phyloP scores from a whole-genome alignment of 2,113 vertebrate genomes.

The Aramus guarauna region DNA sequence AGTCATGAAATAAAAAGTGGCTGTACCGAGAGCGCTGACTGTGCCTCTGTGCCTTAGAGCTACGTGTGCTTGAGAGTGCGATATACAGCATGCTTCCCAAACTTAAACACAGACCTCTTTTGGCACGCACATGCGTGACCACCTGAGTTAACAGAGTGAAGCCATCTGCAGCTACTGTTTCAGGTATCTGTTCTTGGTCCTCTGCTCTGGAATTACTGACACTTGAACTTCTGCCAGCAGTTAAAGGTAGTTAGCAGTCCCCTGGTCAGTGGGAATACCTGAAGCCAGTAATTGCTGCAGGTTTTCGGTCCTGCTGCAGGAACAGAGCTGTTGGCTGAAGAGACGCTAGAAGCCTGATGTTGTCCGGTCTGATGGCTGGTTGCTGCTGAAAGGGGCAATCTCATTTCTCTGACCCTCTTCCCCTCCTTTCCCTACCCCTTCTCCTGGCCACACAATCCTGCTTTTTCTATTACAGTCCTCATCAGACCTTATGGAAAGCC shows the following conservation, averaged over 20 bases:
- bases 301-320: not conserved
- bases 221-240: not conserved
- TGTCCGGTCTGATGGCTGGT: not conserved
- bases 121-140: not conserved
- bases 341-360: not conserved
- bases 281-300: not conserved
- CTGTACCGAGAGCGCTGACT: not conserved
- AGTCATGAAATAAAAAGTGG: not conserved
- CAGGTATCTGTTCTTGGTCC: not conserved
- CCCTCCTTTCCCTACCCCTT: not conserved
- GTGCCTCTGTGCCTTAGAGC: not conserved
- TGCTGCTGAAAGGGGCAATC: not conserved
- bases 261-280: not conserved
- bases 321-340: not conserved
- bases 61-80: rapidly evolving
- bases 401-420: not conserved
- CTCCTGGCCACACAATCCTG: not conserved
- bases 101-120: not conserved
- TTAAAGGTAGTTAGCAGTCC: not conserved
- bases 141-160: not conserved
- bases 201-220: not conserved
- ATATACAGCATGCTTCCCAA: not conserved
- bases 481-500: not conserved
- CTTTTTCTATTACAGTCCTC: not conserved
- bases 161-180: not conserved